Percentiles rank a stretch among this genome's conserved stretches.
These are phyloP conservation scores for Psittacula cyanocephala DNA, from an alignment of 2,113 vertebrate species.

Conservation along the genomic window DNA sequence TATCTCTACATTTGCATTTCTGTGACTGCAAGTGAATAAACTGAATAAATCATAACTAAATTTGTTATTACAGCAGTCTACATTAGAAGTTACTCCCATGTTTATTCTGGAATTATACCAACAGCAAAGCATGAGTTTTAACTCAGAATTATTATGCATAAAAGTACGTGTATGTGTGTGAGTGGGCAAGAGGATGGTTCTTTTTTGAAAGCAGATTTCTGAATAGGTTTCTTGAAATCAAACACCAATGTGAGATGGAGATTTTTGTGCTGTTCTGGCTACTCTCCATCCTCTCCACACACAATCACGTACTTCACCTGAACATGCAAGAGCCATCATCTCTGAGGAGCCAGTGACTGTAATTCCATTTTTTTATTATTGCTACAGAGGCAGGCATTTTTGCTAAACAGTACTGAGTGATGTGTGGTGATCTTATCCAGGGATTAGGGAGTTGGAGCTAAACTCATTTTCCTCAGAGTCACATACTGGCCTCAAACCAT, in stretches of 20 bases:
- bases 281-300: background rate
- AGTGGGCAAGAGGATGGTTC: background rate
- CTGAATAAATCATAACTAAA: background rate
- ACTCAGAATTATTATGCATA: background rate
- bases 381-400: constrained; percentile 2
- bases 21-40: background rate
- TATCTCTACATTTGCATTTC: background rate
- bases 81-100: background rate
- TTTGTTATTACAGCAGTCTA: background rate
- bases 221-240: background rate
- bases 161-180: background rate
- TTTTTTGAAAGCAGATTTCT: background rate
- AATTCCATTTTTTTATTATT: constrained; percentile 43
- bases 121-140: background rate
- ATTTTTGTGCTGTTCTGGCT: background rate
- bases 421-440: constrained; percentile 8
- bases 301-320: background rate
- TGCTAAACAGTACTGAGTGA: constrained; percentile 58
- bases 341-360: background rate
- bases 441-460: constrained; percentile 57
- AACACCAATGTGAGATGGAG: background rate
- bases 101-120: background rate
- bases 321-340: constrained; percentile 36
- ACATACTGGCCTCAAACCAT: constrained; percentile 49
- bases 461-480: constrained; percentile 64